Conservation (phyloP, 2,797 vertebrate species). For the Balearica regulorum region DNA sequence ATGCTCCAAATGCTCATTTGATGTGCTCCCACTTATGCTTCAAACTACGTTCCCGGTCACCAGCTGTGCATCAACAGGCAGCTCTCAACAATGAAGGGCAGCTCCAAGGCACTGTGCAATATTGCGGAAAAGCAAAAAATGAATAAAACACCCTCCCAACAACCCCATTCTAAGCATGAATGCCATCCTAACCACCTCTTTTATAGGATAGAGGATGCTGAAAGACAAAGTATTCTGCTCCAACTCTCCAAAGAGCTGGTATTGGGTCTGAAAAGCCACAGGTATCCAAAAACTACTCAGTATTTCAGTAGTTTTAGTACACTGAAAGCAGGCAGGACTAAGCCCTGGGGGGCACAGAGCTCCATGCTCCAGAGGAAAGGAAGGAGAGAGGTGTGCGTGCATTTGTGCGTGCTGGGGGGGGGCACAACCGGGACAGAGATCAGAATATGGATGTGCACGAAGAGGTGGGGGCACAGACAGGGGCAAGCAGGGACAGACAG, state of each 20-base stretch:
- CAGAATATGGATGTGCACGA: accelerated
- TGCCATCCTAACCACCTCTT: not conserved
- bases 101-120: not conserved
- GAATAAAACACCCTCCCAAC: not conserved
- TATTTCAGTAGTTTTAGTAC: too few species aligned
- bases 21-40: not conserved
- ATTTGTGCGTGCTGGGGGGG: not conserved
- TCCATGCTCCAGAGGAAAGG: not conserved
- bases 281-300: not conserved
- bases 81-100: not conserved
- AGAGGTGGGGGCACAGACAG: not conserved
- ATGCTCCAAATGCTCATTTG: not conserved
- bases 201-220: too few species aligned
- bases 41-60: not conserved
- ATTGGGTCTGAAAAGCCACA: not conserved
- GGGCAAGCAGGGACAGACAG: not conserved
- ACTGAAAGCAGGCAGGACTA: not conserved
- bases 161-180: too few species aligned
- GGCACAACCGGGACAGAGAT: not conserved
- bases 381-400: accelerated
- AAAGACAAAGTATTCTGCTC: not conserved
- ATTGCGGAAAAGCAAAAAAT: not conserved
- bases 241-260: not conserved
- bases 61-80: not conserved
- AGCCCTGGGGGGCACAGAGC: not conserved